Percentiles rank a stretch among this genome's conserved stretches.
Conservation (phyloP, 1,140 invertebrate species). For the Magallana gigas region DNA sequence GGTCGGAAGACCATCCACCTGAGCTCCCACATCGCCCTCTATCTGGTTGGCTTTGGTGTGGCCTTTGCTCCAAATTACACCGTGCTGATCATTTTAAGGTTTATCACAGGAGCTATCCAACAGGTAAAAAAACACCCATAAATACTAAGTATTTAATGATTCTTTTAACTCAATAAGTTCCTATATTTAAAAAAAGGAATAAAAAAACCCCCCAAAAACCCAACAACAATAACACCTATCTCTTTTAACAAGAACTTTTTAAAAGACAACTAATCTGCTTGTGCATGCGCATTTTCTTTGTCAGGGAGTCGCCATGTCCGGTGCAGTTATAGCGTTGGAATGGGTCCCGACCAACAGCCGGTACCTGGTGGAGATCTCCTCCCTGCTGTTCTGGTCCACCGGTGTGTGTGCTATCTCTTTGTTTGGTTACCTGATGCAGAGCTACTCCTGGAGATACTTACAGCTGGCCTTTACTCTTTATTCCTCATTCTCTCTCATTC, state of each 20-base stretch:
- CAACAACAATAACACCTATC: background rate
- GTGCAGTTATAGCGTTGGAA: slow-evolving; percentile 57
- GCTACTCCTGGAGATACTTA: slow-evolving; percentile 58
- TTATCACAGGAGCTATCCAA: slow-evolving; percentile 61
- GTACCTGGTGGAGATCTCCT: slow-evolving; percentile 43
- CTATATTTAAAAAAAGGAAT: too few species aligned
- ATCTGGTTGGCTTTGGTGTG: slow-evolving; percentile 39
- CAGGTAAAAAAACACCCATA: slow-evolving; percentile 51
- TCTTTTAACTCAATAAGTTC: too few species aligned
- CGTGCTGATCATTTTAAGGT: slow-evolving; percentile 57
- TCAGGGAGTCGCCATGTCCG: slow-evolving; percentile 58
- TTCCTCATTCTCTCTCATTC: slow-evolving; percentile 53
- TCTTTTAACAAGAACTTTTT: background rate
- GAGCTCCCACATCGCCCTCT: slow-evolving; percentile 46
- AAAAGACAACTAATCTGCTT: background rate
- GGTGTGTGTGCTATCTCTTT: slow-evolving; percentile 51
- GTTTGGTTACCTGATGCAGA: slow-evolving; percentile 56
- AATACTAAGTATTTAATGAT: too few species aligned
- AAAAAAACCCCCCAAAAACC: background rate
- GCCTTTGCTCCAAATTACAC: slow-evolving; percentile 61
- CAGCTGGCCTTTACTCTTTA: slow-evolving; percentile 51
- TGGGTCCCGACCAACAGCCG: slow-evolving; percentile 54
- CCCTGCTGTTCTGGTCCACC: slow-evolving; percentile 53
- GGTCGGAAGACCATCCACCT: slow-evolving; percentile 66
- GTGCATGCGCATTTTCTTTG: background rate